Percentiles rank a stretch among this genome's conserved stretches.
Conservation (phyloP, 2,888 invertebrate species). For the Erpobdella octoculata region DNA sequence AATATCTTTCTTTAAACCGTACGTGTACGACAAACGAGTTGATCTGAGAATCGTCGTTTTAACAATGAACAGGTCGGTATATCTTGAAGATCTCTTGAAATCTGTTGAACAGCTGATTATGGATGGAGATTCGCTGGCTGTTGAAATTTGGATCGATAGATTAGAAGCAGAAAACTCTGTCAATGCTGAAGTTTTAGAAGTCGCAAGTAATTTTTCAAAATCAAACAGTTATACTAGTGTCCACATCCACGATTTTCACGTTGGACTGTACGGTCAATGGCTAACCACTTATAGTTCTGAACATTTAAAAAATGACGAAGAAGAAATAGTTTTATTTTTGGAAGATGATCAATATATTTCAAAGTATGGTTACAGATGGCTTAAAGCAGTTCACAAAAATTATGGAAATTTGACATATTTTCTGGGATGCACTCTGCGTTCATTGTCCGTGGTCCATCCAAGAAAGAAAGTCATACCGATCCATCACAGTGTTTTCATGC, state of each 20-base stretch:
- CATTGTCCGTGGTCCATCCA: constrained; percentile 35
- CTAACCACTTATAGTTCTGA: constrained; percentile 39
- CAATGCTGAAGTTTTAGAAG: constrained; percentile 29
- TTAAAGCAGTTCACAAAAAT: constrained; percentile 40
- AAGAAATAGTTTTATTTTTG: constrained; percentile 43
- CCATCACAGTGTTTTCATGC: constrained; percentile 30
- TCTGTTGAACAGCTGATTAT: constrained; percentile 35
- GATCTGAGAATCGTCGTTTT: constrained; percentile 38
- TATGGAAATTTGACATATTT: constrained; percentile 38
- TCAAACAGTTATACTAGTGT: constrained; percentile 26
- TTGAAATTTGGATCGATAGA: constrained; percentile 38
- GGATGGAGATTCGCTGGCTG: constrained; percentile 31
- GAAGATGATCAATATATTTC: constrained; percentile 45
- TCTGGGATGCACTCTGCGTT: constrained; percentile 41
- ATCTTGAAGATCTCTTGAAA: constrained; percentile 33
- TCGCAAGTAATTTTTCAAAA: constrained; percentile 30
- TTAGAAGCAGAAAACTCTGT: constrained; percentile 16
- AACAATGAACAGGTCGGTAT: constrained; percentile 35
- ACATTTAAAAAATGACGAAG: constrained; percentile 20
- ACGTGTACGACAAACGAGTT: constrained; percentile 11
- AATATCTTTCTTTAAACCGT: not conserved
- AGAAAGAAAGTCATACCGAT: not conserved
- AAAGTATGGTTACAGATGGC: constrained; percentile 41
- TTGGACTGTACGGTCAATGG: constrained; percentile 40
- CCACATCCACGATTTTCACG: constrained; percentile 36